phyloP scores from a whole-genome alignment of 2,888 invertebrate species.

The Neocrepidodera transversa region DNA sequence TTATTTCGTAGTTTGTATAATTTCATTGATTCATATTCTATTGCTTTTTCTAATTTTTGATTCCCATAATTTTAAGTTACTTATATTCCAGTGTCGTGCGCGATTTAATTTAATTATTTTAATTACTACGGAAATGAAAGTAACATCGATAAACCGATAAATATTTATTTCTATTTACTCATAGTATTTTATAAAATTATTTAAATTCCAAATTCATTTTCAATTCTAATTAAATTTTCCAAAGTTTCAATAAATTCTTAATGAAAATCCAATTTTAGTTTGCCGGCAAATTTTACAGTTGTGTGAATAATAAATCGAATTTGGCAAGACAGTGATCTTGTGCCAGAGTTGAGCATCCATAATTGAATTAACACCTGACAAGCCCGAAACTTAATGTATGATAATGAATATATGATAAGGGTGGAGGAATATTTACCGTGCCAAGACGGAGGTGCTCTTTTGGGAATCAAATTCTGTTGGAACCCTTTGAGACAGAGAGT shows the following conservation, averaged over 20 bases:
- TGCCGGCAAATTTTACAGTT: conserved; percentile 20
- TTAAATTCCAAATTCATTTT: no score
- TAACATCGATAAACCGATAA: no score
- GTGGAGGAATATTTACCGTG: conserved; percentile 53
- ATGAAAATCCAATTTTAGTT: conserved; percentile 24
- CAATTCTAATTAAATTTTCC: background rate
- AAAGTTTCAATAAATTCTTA: conserved; percentile 45
- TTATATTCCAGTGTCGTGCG: no score
- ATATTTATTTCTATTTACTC: no score
- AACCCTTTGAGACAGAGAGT: conserved; percentile 56
- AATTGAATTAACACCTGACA: conserved; percentile 50
- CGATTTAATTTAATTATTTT: no score
- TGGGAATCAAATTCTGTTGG: conserved; percentile 58
- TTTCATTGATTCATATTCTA: no score
- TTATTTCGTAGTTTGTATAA: no score
- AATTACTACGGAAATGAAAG: no score
- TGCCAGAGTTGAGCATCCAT: conserved; percentile 40
- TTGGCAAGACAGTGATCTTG: conserved; percentile 35
- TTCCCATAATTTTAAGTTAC: no score
- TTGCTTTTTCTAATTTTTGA: no score
- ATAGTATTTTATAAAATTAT: no score
- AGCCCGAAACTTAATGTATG: conserved; percentile 53
- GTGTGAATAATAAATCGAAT: conserved; percentile 33
- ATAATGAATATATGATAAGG: conserved; percentile 59
- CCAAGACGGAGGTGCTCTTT: conserved; percentile 55